Percentiles rank a stretch among this genome's conserved stretches.
Evolutionary conservation across 2,113 vertebrate species (phyloP).

Genomic region (Mesocricetus auratus): DNA sequence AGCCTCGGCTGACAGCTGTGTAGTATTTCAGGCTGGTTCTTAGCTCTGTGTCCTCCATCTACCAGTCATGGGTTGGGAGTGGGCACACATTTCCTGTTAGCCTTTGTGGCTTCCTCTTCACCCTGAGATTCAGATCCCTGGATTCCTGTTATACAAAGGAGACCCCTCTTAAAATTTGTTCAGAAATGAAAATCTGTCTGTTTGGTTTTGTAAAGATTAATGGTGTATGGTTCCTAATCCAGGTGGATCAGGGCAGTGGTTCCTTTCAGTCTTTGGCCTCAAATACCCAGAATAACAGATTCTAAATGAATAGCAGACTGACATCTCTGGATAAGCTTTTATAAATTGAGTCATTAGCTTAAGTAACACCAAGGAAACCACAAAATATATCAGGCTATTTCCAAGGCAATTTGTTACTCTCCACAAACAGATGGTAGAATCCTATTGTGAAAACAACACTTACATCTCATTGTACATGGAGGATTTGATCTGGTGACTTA

Average conservation of each 20-base stretch:
- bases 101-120: background rate
- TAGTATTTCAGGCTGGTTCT: background rate
- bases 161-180: rapidly evolving
- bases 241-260: background rate
- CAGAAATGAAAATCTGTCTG: background rate
- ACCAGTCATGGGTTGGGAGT: background rate
- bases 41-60: too few relatives aligned
- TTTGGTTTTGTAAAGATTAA: background rate
- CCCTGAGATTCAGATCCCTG: background rate
- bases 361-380: background rate
- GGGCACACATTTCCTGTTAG: background rate
- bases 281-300: background rate
- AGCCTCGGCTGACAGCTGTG: rapidly evolving
- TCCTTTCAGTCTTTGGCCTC: background rate
- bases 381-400: background rate
- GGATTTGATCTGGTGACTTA: too few relatives aligned
- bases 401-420: background rate
- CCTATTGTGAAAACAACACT: background rate
- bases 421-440: background rate
- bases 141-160: rapidly evolving
- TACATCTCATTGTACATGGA: background rate
- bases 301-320: background rate
- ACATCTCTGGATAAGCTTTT: background rate
- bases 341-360: background rate
- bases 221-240: background rate